phyloP scores from a whole-genome alignment of 2,888 invertebrate genomes.

The Cosmopolites sordidus region DNA sequence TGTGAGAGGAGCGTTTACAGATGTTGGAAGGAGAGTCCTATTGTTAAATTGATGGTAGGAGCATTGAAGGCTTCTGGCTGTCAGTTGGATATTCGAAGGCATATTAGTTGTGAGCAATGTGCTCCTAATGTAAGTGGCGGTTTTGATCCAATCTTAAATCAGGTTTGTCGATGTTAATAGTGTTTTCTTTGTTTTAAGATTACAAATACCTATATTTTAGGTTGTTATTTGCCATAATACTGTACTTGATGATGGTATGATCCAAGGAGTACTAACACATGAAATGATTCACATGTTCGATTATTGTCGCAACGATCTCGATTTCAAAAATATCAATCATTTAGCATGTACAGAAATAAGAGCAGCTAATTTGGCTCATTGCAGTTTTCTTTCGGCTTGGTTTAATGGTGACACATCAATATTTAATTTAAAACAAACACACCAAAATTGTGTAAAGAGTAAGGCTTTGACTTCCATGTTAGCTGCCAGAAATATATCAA shows the following conservation, averaged over 20 bases:
- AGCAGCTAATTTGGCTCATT: slow-evolving; percentile 91
- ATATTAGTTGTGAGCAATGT: slow-evolving; percentile 91
- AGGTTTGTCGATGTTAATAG: slow-evolving; percentile 47
- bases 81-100: slow-evolving; percentile 76
- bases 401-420: slow-evolving; percentile 71
- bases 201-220: slow-evolving; percentile 50
- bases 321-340: slow-evolving; percentile 87
- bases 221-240: slow-evolving; percentile 90
- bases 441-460: slow-evolving; percentile 82
- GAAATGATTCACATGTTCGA: slow-evolving; percentile 98
- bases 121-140: slow-evolving; percentile 81
- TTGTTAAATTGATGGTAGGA: slow-evolving; percentile 80
- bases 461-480: slow-evolving; percentile 82
- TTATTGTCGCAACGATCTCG: slow-evolving; percentile 80
- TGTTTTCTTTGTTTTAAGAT: background rate
- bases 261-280: slow-evolving; percentile 80
- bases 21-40: slow-evolving; percentile 71
- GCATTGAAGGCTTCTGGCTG: slow-evolving; percentile 78
- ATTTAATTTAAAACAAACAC: slow-evolving; percentile 67
- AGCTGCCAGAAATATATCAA: slow-evolving; percentile 71
- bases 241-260: slow-evolving; percentile 61
- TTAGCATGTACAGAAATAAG: slow-evolving; percentile 93
- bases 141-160: slow-evolving; percentile 80
- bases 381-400: slow-evolving; percentile 80
- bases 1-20: slow-evolving; percentile 77